These are phyloP conservation scores for Clarias pachynema DNA, from an alignment of 2,797 vertebrate species.

Conservation along the genomic window DNA sequence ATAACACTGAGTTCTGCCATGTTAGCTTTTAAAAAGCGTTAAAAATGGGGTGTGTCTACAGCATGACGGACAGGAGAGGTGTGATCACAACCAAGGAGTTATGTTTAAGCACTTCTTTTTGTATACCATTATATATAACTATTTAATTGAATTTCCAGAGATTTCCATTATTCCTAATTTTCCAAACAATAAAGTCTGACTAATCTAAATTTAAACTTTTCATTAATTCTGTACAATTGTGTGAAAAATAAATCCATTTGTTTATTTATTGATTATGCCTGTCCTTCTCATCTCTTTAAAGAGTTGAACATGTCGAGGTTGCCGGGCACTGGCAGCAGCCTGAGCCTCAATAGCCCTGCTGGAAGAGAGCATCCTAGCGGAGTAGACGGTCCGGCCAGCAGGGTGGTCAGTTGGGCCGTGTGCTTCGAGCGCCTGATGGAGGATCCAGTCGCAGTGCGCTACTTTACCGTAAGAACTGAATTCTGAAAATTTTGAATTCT, in stretches of 20 bases:
- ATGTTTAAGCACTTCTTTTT: not conserved
- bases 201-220: not conserved
- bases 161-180: not conserved
- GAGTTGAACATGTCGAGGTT: constrained; percentile 75
- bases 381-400: constrained; percentile 50
- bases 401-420: constrained; percentile 82
- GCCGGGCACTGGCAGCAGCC: constrained; percentile 73
- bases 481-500: not conserved
- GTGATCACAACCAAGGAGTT: not conserved
- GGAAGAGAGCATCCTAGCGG: constrained; percentile 43
- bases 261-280: no score
- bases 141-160: not conserved
- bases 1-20: not conserved
- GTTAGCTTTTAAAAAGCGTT: not conserved
- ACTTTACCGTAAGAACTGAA: constrained; percentile 81
- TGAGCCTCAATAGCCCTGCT: constrained; percentile 72
- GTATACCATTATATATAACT: not conserved
- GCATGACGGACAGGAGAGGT: not conserved
- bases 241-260: not conserved
- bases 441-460: constrained; percentile 78
- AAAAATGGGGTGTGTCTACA: not conserved
- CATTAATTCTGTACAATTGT: not conserved
- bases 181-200: not conserved
- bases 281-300: constrained; percentile 46
- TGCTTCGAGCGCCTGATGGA: constrained; percentile 84